Conservation (phyloP, 2,797 vertebrate genomes). For the Petrocephalus sullivani region DNA sequence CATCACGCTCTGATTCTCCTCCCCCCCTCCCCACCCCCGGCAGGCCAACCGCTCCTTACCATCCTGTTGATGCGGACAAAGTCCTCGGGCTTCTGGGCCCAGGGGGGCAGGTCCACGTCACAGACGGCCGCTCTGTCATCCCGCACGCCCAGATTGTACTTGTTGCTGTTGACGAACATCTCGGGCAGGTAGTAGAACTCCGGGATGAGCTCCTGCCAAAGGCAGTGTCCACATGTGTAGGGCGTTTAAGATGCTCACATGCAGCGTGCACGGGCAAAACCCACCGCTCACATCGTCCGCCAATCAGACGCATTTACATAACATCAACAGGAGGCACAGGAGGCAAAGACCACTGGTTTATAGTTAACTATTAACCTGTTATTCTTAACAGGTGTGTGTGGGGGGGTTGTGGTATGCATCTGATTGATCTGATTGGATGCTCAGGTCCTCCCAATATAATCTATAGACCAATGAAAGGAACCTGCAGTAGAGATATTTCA, state of each 20-base stretch:
- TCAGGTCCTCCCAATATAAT: not conserved
- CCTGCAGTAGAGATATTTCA: not conserved
- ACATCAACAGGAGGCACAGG: not conserved
- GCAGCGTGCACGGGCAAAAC: not conserved
- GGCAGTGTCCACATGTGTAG: not conserved
- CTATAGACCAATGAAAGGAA: not conserved
- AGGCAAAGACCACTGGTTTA: constrained; percentile 20
- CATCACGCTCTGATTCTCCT: not conserved
- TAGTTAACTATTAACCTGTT: too few species aligned
- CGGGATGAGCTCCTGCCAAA: constrained; percentile 84
- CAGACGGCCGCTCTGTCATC: constrained; percentile 79
- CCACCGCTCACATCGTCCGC: not conserved
- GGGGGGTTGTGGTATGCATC: not conserved
- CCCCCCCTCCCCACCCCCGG: not conserved
- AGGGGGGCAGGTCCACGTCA: constrained; percentile 86
- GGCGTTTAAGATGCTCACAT: not conserved
- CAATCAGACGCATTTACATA: not conserved
- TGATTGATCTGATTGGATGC: not conserved
- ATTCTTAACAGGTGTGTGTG: not conserved
- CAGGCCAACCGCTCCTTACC: constrained; percentile 74
- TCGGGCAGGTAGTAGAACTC: constrained; percentile 98
- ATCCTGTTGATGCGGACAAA: constrained; percentile 94
- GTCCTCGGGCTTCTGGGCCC: constrained; percentile 96
- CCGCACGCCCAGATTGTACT: constrained; percentile 81
- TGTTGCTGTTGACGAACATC: constrained; percentile 97